Evolutionary conservation across 1,140 invertebrate genomes (phyloP).

Genomic region (Maconellicoccus hirsutus): DNA sequence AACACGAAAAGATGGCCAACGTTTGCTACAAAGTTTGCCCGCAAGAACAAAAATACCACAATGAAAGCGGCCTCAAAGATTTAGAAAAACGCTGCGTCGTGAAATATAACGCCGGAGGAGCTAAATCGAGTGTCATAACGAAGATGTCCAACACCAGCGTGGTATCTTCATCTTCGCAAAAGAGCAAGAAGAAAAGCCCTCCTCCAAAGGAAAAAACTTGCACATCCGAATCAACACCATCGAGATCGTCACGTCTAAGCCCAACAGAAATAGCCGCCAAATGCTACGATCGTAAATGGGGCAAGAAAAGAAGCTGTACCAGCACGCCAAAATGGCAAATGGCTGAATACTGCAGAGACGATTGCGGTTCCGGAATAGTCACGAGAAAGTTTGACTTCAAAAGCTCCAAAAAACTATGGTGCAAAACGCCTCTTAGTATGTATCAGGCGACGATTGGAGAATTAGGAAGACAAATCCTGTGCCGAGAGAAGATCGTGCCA

Average conservation of each 20-base stretch:
- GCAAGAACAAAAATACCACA: background rate
- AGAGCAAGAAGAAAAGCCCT: background rate
- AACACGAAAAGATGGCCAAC: background rate
- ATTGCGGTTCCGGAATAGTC: constrained; percentile 12
- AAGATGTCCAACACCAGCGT: background rate
- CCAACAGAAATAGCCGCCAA: background rate
- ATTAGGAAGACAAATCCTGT: background rate
- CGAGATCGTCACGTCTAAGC: background rate
- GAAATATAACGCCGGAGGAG: background rate
- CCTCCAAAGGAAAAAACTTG: background rate
- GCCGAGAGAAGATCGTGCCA: constrained; percentile 3
- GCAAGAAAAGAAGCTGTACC: background rate
- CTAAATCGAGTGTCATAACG: background rate
- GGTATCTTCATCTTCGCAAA: background rate
- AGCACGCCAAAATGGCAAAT: background rate
- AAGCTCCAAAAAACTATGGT: background rate
- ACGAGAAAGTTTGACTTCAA: background rate
- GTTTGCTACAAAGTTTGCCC: background rate
- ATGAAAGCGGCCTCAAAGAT: background rate
- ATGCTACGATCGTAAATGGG: background rate
- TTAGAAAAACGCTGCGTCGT: background rate
- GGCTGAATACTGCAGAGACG: background rate
- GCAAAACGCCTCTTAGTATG: background rate
- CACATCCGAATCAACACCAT: background rate
- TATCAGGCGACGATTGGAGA: constrained; percentile 5